Conservation (phyloP, 1,140 invertebrate genomes). For the Drosophila parvula region DNA sequence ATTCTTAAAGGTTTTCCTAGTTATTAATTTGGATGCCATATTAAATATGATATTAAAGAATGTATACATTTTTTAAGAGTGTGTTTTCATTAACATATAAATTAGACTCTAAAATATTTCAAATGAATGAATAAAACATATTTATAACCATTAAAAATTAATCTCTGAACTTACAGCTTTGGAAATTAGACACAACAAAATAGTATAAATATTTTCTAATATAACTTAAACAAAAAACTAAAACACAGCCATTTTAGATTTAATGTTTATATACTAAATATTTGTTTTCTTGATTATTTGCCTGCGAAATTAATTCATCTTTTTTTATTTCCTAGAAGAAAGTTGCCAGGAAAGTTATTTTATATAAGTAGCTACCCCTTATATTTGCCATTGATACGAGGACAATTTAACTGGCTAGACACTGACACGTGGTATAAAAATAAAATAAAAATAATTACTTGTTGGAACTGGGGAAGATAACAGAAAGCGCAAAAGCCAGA, state of each 20-base stretch:
- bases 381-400: slow-evolving; percentile 22
- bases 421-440: slow-evolving; percentile 31
- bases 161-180: neutral
- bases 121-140: neutral
- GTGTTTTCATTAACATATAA: neutral
- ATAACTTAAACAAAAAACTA: neutral
- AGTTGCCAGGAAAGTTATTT: slow-evolving; percentile 6
- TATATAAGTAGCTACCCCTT: slow-evolving; percentile 1
- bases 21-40: neutral
- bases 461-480: slow-evolving; percentile 14
- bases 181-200: neutral
- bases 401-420: slow-evolving; percentile 33
- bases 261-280: neutral
- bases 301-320: neutral
- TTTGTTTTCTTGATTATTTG: neutral
- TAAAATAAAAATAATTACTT: slow-evolving; percentile 47
- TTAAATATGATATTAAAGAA: neutral
- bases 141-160: neutral
- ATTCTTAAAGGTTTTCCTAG: neutral
- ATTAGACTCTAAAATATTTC: neutral
- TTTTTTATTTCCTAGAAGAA: neutral
- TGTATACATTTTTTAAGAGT: neutral
- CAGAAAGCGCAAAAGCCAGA: slow-evolving; percentile 35
- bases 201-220: neutral
- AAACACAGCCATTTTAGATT: too few relatives aligned